phyloP scores from a whole-genome alignment of 2,113 vertebrate species.

The Calypte anna region DNA sequence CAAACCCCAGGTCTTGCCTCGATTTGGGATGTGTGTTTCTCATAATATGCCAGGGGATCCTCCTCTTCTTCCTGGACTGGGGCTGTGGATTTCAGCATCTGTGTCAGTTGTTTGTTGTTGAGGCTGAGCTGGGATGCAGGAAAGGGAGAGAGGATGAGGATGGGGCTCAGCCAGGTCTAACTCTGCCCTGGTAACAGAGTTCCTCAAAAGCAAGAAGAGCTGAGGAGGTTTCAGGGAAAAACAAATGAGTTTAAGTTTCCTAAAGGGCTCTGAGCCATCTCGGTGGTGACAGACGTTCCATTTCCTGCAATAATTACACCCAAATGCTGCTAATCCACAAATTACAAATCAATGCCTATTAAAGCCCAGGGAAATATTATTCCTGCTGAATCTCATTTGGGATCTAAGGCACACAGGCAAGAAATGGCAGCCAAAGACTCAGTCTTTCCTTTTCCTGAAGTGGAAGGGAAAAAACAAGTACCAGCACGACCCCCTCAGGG shows the following conservation, averaged over 20 bases:
- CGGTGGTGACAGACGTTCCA: slow-evolving; percentile 22
- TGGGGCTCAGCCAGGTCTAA: not conserved
- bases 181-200: not conserved
- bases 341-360: slow-evolving; percentile 56
- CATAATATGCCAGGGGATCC: slow-evolving; percentile 90
- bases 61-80: slow-evolving; percentile 85
- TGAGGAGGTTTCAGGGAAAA: slow-evolving; percentile 17
- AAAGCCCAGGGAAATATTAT: slow-evolving; percentile 48
- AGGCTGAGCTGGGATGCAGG: slow-evolving; percentile 84
- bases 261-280: not conserved
- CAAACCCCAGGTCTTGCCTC: slow-evolving; percentile 75
- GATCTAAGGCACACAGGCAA: not conserved
- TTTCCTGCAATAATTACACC: slow-evolving; percentile 63
- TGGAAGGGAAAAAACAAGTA: not conserved
- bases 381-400: not conserved
- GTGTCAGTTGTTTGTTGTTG: slow-evolving; percentile 91
- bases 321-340: slow-evolving; percentile 61
- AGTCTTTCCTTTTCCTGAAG: not conserved
- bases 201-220: not conserved
- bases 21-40: slow-evolving; percentile 90
- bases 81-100: slow-evolving; percentile 90
- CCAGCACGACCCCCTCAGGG: not conserved
- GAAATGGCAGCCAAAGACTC: not conserved
- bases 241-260: slow-evolving; percentile 34
- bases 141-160: not conserved